Percentiles rank a stretch among this genome's conserved stretches.
Evolutionary conservation across 2,113 vertebrate genomes (phyloP).

Genomic region (Riparia riparia): DNA sequence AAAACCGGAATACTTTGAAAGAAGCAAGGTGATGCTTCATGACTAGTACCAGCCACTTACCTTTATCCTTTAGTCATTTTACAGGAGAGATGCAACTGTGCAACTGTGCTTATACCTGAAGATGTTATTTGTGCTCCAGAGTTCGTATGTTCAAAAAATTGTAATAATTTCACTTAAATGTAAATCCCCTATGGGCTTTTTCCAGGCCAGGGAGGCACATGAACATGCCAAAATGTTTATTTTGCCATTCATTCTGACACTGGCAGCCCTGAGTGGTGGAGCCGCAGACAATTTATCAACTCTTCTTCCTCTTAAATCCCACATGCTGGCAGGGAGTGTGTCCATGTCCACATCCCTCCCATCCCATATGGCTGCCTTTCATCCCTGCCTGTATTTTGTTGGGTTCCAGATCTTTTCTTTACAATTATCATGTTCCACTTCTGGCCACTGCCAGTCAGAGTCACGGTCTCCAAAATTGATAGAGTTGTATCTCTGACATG

Average conservation of each 20-base stretch:
- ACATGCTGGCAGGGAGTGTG: neutral
- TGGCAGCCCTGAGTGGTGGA: neutral
- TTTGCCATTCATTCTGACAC: slow-evolving; percentile 1
- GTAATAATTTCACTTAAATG: neutral
- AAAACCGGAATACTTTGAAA: neutral
- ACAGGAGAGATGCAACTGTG: neutral
- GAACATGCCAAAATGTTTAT: neutral
- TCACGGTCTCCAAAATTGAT: neutral
- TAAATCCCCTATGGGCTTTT: neutral
- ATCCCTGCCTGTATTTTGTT: neutral
- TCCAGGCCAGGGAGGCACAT: neutral
- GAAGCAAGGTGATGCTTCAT: neutral
- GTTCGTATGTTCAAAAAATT: neutral
- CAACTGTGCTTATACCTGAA: neutral
- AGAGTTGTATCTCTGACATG: slow-evolving; percentile 27
- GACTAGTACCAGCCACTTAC: neutral
- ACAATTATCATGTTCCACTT: slow-evolving; percentile 12
- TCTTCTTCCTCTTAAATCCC: slow-evolving; percentile 37
- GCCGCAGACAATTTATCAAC: neutral
- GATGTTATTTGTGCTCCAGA: neutral
- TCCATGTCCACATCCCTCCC: neutral
- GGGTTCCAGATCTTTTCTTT: slow-evolving; percentile 36
- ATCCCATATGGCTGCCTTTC: neutral
- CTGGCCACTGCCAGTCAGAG: neutral
- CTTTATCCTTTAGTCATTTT: neutral